Conservation (phyloP, 2,888 invertebrate genomes). For the Drosophila vallismaia region DNA sequence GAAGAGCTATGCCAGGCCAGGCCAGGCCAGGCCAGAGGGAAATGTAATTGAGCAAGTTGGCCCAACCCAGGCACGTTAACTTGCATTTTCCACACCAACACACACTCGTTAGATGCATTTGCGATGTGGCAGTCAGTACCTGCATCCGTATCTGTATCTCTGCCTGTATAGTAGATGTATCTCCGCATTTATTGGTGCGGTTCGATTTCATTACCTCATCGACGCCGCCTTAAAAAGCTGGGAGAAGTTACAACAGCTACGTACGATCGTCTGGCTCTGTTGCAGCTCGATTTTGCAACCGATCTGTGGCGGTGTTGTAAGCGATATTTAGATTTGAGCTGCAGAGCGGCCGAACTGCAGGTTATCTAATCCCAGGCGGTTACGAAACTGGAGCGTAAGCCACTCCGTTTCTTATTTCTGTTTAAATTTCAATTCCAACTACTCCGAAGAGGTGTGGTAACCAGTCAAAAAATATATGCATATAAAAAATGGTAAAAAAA, state of each 20-base stretch:
- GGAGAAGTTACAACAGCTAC: constrained; percentile 67
- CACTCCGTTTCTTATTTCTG: constrained; percentile 9
- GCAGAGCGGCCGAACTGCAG: constrained; percentile 8
- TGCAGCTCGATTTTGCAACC: constrained; percentile 57
- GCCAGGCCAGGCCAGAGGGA: constrained; percentile 30
- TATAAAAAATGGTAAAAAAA: not conserved
- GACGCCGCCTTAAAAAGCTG: constrained; percentile 65
- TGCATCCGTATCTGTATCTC: constrained; percentile 35
- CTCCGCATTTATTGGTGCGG: constrained; percentile 48
- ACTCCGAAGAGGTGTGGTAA: constrained; percentile 24
- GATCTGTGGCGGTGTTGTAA: constrained; percentile 30
- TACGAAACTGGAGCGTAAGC: constrained; percentile 19
- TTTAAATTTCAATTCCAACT: not conserved
- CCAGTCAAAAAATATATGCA: not conserved
- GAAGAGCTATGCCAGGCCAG: constrained; percentile 19
- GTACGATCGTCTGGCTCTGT: constrained; percentile 53
- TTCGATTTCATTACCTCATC: constrained; percentile 76
- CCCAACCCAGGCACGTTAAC: constrained; percentile 64
- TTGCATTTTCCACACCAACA: constrained; percentile 55
- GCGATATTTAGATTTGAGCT: constrained; percentile 33
- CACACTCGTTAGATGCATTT: constrained; percentile 12
- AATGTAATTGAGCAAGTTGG: constrained; percentile 43
- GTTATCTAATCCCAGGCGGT: constrained; percentile 32
- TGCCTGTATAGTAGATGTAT: constrained; percentile 20
- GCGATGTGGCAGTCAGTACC: constrained; percentile 18